Evolutionary conservation across 1,140 invertebrate species (phyloP).

Genomic region (Conus betulinus): DNA sequence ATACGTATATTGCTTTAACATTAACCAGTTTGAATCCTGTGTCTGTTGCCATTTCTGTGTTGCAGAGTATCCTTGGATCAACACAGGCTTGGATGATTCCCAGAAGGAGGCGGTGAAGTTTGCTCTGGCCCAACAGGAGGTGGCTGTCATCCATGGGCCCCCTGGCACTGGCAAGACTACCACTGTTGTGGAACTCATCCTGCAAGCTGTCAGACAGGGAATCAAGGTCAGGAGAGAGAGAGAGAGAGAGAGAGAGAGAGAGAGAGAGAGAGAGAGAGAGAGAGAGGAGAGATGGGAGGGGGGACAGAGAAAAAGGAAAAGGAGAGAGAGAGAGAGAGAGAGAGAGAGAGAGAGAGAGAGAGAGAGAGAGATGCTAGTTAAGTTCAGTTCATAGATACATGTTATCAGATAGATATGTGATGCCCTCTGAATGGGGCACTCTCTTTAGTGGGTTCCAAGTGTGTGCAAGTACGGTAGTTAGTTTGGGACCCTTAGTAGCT

Average conservation of each 20-base stretch:
- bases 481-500: too few relatives aligned
- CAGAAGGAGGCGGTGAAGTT: constrained; percentile 80
- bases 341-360: not conserved
- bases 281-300: not conserved
- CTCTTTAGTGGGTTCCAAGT: too few relatives aligned
- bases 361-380: not conserved
- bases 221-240: constrained; percentile 75
- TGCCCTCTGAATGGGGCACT: too few relatives aligned
- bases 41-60: constrained; percentile 20
- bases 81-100: constrained; percentile 77
- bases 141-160: constrained; percentile 79
- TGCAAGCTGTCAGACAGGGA: constrained; percentile 77
- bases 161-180: constrained; percentile 84
- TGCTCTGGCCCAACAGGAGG: constrained; percentile 78
- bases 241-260: not conserved
- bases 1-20: too few relatives aligned
- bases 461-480: too few relatives aligned
- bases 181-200: constrained; percentile 81
- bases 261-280: not conserved
- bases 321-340: not conserved
- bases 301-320: not conserved
- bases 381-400: too few relatives aligned
- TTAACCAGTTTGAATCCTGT: not conserved
- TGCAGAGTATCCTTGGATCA: constrained; percentile 70
- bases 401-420: too few relatives aligned